phyloP scores from a whole-genome alignment of 2,113 vertebrate genomes.

The Thryonomys swinderianus region DNA sequence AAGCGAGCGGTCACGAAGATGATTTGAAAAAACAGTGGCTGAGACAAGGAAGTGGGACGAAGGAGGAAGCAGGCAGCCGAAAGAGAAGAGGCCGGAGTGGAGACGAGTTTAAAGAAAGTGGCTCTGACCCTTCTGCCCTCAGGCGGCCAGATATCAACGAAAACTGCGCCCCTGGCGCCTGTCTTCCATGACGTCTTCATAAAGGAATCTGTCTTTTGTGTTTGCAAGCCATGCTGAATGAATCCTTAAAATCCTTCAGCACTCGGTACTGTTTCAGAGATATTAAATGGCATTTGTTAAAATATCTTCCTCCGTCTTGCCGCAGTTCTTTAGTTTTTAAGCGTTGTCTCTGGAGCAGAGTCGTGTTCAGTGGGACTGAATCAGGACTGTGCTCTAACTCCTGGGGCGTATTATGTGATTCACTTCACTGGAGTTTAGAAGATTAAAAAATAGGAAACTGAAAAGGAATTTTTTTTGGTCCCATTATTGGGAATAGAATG shows the following conservation, averaged over 20 bases:
- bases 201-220: background rate
- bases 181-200: background rate
- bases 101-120: slow-evolving; percentile 42
- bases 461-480: slow-evolving; percentile 55
- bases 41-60: background rate
- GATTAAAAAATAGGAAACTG: slow-evolving; percentile 43
- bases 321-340: slow-evolving; percentile 9
- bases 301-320: background rate
- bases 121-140: background rate
- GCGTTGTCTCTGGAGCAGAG: background rate
- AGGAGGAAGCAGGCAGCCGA: background rate
- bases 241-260: background rate
- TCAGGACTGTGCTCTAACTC: background rate
- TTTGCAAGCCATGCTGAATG: background rate
- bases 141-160: background rate
- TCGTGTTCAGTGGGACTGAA: background rate
- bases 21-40: background rate
- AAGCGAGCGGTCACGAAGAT: background rate
- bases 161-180: background rate
- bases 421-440: slow-evolving; percentile 50
- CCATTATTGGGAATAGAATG: slow-evolving; percentile 59
- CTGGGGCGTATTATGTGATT: slow-evolving; percentile 53
- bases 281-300: slow-evolving; percentile 19
- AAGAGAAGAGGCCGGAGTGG: background rate
- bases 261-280: slow-evolving; percentile 3